phyloP scores from a whole-genome alignment of 2,113 vertebrate genomes.

The Nannospalax galili region DNA sequence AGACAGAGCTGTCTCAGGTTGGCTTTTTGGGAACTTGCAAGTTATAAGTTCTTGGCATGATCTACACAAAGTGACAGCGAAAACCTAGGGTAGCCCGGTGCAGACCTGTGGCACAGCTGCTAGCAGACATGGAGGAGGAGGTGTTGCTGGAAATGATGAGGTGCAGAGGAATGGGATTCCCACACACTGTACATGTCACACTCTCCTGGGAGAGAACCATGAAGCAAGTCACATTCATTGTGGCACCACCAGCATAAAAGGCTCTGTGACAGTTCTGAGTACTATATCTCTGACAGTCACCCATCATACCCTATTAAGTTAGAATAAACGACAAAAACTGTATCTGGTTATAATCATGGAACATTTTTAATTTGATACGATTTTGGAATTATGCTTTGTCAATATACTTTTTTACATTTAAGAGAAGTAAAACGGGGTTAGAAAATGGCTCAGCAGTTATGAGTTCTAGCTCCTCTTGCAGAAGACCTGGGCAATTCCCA shows the following conservation, averaged over 20 bases:
- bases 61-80: not conserved
- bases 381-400: not conserved
- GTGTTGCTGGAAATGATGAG: not conserved
- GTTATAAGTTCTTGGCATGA: not conserved
- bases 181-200: not conserved
- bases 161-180: not conserved
- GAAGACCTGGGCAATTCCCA: too few species aligned
- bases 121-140: not conserved
- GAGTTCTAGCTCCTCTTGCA: too few species aligned
- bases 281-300: not conserved
- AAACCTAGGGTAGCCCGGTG: not conserved
- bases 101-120: not conserved
- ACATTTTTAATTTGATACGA: slow-evolving; percentile 10
- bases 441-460: too few species aligned
- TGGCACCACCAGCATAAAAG: not conserved
- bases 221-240: not conserved
- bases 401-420: not conserved
- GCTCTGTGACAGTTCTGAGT: not conserved
- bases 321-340: not conserved
- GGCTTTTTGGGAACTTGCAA: not conserved
- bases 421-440: not conserved
- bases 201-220: not conserved
- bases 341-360: not conserved
- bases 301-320: not conserved
- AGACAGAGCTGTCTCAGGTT: not conserved